Evolutionary conservation across 2,888 invertebrate genomes (phyloP).

Genomic region (Mactromeris polynyma): DNA sequence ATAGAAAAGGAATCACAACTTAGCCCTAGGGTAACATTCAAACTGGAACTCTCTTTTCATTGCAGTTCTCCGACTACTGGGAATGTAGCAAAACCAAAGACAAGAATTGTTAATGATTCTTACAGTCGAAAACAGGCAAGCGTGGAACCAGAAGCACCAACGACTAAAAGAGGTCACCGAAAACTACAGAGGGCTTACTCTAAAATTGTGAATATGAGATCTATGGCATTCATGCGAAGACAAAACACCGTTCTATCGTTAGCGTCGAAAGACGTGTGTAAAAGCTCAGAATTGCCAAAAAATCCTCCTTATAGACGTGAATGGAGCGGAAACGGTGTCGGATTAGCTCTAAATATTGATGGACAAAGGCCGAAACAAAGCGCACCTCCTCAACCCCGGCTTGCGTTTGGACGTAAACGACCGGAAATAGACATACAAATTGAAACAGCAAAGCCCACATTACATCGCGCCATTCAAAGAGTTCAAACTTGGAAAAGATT

Average conservation of each 20-base stretch:
- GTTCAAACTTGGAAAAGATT: not conserved
- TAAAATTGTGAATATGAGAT: slow-evolving; percentile 15
- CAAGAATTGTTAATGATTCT: not conserved
- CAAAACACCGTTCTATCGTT: slow-evolving; percentile 24
- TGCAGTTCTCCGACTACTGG: not conserved
- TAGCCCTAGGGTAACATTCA: not conserved
- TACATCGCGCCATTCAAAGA: not conserved
- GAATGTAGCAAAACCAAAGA: not conserved
- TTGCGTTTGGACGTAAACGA: not conserved
- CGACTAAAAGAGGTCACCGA: not conserved
- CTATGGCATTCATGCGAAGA: not conserved
- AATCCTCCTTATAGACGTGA: slow-evolving; percentile 4
- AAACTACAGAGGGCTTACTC: not conserved
- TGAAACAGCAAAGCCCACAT: not conserved
- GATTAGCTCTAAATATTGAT: not conserved
- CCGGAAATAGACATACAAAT: not conserved
- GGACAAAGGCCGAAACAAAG: not conserved
- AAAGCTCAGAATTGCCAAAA: not conserved
- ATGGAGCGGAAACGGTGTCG: not conserved
- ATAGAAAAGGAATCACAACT: not conserved
- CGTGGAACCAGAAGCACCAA: not conserved
- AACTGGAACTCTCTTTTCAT: slow-evolving; percentile 30
- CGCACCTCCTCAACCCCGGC: not conserved
- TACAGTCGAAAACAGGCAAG: not conserved
- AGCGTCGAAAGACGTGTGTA: slow-evolving; percentile 23